These are phyloP conservation scores for Leptocoma aspasia DNA, from an alignment of 2,113 vertebrate genomes.

Conservation along the genomic window DNA sequence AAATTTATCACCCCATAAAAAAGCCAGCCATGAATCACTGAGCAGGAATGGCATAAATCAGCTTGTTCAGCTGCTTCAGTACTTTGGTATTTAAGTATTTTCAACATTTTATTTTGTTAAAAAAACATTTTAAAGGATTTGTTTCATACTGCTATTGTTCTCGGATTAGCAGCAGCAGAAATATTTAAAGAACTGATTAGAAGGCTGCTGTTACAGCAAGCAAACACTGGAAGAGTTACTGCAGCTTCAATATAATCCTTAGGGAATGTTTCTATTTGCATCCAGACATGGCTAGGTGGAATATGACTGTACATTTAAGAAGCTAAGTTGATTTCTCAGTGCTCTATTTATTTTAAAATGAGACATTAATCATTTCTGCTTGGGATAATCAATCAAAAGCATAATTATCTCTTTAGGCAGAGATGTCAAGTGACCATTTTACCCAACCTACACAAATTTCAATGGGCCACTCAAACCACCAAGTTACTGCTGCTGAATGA, in stretches of 20 bases:
- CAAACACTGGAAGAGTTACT: neutral
- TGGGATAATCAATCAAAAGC: neutral
- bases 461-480: neutral
- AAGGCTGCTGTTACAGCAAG: neutral
- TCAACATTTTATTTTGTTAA: neutral
- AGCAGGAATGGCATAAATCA: neutral
- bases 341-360: neutral
- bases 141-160: neutral
- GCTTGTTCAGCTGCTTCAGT: neutral
- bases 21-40: neutral
- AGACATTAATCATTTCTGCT: neutral
- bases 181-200: conserved; percentile 12
- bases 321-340: conserved; percentile 5
- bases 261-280: conserved; percentile 34
- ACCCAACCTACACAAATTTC: neutral
- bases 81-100: conserved; percentile 12
- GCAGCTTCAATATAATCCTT: conserved; percentile 31
- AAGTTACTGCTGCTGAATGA: neutral
- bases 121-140: conserved; percentile 4
- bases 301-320: neutral
- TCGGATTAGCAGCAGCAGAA: conserved; percentile 5
- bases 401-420: neutral
- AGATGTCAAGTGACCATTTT: neutral
- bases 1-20: neutral
- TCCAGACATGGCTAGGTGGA: neutral